phyloP scores from a whole-genome alignment of 2,113 vertebrate species.

The Nesogale talazaci region DNA sequence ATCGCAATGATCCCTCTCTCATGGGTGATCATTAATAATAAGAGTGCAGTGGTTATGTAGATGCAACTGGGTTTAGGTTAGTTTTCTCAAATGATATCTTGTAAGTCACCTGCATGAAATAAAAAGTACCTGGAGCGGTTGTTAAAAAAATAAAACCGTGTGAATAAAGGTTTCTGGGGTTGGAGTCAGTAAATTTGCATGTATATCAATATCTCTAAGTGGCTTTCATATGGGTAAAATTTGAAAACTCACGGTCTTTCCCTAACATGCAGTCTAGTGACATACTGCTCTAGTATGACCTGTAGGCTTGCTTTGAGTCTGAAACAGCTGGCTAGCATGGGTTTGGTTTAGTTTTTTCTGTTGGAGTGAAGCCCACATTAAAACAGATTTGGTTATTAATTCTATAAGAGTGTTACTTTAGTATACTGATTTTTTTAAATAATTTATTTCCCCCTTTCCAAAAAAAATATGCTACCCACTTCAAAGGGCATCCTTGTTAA shows the following conservation, averaged over 20 bases:
- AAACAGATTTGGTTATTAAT: background rate
- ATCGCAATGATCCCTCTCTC: background rate
- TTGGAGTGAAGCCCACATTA: background rate
- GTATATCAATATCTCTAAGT: no score
- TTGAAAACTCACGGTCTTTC: background rate
- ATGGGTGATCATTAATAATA: background rate
- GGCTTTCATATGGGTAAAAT: background rate
- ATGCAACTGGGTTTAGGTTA: background rate
- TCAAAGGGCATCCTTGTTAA: constrained; percentile 2
- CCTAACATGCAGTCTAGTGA: no score
- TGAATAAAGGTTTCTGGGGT: no score
- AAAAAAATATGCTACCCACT: background rate
- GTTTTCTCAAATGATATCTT: no score
- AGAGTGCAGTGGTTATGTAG: background rate
- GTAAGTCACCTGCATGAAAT: no score
- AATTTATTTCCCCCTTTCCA: no score
- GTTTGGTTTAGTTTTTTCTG: background rate
- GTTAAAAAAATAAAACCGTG: no score
- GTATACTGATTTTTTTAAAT: background rate
- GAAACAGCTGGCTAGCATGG: background rate
- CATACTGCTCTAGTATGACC: background rate
- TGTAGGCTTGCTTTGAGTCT: background rate
- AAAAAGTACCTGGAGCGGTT: no score
- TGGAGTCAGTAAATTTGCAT: no score
- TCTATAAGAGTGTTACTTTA: background rate